phyloP scores from a whole-genome alignment of 1,140 invertebrate species.

The Nixonia krombeini region DNA sequence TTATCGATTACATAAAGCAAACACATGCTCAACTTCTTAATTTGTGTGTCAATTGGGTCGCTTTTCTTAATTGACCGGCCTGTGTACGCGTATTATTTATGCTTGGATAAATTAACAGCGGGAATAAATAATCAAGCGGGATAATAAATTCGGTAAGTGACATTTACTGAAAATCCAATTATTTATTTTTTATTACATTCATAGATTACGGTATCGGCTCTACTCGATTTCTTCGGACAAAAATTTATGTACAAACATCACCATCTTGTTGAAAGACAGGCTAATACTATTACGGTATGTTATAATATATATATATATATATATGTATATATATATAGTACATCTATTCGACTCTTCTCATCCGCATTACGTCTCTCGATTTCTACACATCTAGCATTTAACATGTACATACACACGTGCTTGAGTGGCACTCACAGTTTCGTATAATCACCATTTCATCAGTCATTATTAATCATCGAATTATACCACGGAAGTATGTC shows the following conservation, averaged over 20 bases:
- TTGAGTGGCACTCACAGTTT: conserved; percentile 20
- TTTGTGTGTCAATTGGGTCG: too few relatives aligned
- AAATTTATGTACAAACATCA: conserved; percentile 54
- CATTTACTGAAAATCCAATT: conserved; percentile 68
- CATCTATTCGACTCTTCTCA: too few relatives aligned
- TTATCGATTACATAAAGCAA: too few relatives aligned
- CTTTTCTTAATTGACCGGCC: too few relatives aligned
- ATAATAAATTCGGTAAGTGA: not conserved
- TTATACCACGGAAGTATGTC: conserved; percentile 25
- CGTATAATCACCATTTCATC: conserved; percentile 21
- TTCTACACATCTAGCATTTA: conserved; percentile 36
- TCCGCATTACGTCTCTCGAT: conserved; percentile 38
- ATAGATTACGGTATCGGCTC: conserved; percentile 47
- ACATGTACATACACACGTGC: conserved; percentile 22
- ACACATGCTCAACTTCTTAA: too few relatives aligned
- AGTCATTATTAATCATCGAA: conserved; percentile 35
- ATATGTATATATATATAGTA: too few relatives aligned
- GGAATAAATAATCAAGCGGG: too few relatives aligned
- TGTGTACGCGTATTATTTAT: too few relatives aligned
- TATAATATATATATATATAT: conserved; percentile 53
- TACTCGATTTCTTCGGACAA: conserved; percentile 50
- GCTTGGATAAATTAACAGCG: too few relatives aligned
- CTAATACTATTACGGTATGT: conserved; percentile 57
- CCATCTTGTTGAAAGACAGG: conserved; percentile 42
- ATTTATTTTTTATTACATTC: conserved; percentile 58